A percentile compares a stretch with the other conserved stretches of the same genome.
Evolutionary conservation across 1,140 invertebrate species (phyloP).

Genomic region (Bombus superbus): DNA sequence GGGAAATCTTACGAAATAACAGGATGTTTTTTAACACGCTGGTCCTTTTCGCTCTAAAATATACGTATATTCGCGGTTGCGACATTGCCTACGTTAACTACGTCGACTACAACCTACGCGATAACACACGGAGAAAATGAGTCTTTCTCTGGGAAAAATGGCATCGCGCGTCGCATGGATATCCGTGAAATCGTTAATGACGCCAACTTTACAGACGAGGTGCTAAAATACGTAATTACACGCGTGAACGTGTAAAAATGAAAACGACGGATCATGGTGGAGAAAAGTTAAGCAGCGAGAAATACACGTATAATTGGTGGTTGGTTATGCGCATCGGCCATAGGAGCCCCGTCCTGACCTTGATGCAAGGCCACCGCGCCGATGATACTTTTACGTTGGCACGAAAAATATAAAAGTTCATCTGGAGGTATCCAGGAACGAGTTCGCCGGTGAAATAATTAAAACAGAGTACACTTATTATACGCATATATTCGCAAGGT

Average conservation of each 20-base stretch:
- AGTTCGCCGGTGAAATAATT: not conserved
- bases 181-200: not conserved
- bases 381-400: not conserved
- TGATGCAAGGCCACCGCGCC: not conserved
- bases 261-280: not conserved
- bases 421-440: not conserved
- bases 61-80: not conserved
- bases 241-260: not conserved
- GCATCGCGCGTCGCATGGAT: not conserved
- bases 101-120: too few relatives aligned
- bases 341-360: not conserved
- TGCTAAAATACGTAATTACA: not conserved
- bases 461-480: not conserved
- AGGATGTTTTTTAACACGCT: not conserved
- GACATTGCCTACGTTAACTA: not conserved
- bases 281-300: not conserved
- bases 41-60: not conserved
- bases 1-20: not conserved
- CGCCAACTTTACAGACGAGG: not conserved
- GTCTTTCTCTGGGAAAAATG: not conserved
- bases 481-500: not conserved
- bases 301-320: not conserved
- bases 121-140: not conserved
- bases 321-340: not conserved
- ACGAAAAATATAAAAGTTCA: not conserved